Evolutionary conservation across 2,888 invertebrate species (phyloP).

Genomic region (Selenia dentaria): DNA sequence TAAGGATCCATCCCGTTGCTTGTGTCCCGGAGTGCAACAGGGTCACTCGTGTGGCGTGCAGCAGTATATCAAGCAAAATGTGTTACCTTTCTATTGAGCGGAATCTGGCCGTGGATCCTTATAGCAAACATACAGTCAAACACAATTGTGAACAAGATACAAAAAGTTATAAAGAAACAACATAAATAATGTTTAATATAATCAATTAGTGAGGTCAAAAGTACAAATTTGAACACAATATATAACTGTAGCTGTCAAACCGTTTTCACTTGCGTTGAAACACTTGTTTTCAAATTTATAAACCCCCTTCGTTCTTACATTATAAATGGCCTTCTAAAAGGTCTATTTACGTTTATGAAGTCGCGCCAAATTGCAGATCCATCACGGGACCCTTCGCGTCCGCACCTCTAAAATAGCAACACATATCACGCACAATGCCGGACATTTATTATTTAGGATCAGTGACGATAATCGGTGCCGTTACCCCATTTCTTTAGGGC

Average conservation of each 20-base stretch:
- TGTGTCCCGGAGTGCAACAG: too few relatives aligned
- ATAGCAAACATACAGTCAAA: too few relatives aligned
- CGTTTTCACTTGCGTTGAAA: neutral
- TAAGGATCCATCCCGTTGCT: too few relatives aligned
- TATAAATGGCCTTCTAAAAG: slow-evolving; percentile 29
- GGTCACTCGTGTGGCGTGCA: too few relatives aligned
- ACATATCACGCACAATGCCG: slow-evolving; percentile 44
- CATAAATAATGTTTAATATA: too few relatives aligned
- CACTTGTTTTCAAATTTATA: slow-evolving; percentile 4
- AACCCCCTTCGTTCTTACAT: slow-evolving; percentile 10
- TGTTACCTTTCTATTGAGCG: too few relatives aligned
- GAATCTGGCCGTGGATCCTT: too few relatives aligned
- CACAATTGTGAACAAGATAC: too few relatives aligned
- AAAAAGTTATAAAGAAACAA: too few relatives aligned
- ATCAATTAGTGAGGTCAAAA: too few relatives aligned
- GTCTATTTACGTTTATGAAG: slow-evolving; percentile 27
- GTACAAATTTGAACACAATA: too few relatives aligned
- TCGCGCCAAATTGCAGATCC: slow-evolving; percentile 34
- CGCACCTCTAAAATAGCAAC: slow-evolving; percentile 35
- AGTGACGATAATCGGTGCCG: slow-evolving; percentile 61
- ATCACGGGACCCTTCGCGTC: slow-evolving; percentile 35
- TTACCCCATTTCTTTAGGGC: slow-evolving; percentile 55
- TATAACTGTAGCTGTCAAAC: neutral
- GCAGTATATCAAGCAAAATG: too few relatives aligned
- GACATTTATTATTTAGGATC: slow-evolving; percentile 71